phyloP scores from a whole-genome alignment of 2,797 vertebrate genomes.

The Spinibarbus caldwelli region DNA sequence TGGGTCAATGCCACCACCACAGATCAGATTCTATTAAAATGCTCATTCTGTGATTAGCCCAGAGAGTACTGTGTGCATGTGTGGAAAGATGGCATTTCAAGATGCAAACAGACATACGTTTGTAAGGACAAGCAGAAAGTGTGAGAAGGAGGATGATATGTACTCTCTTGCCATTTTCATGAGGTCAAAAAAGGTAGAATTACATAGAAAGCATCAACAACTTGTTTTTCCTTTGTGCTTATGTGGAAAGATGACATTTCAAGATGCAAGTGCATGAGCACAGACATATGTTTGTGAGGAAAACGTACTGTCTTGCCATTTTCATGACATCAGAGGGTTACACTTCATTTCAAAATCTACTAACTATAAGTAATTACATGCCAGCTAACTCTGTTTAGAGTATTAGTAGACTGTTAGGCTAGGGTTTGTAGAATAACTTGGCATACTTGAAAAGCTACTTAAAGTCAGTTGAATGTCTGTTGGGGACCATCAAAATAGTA shows the following conservation, averaged over 20 bases:
- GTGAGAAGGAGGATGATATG: background rate
- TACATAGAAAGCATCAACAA: background rate
- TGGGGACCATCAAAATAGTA: too few species aligned
- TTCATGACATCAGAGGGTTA: background rate
- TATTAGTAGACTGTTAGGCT: too few species aligned
- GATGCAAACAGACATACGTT: background rate
- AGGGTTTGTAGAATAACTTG: too few species aligned
- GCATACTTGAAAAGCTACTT: too few species aligned
- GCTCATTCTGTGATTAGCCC: slow-evolving; percentile 15
- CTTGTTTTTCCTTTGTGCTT: background rate
- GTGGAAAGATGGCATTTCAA: slow-evolving; percentile 45
- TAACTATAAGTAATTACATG: too few species aligned
- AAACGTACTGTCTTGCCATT: background rate
- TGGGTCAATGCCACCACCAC: slow-evolving; percentile 30
- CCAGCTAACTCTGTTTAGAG: too few species aligned
- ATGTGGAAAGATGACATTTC: background rate
- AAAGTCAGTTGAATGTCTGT: too few species aligned
- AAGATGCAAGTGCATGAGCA: background rate
- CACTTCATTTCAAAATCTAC: too few species aligned
- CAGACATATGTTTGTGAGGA: background rate
- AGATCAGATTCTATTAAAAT: slow-evolving; percentile 45
- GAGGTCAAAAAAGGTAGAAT: background rate
- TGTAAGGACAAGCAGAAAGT: background rate
- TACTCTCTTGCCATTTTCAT: background rate
- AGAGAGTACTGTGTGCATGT: slow-evolving; percentile 11